Base-by-base conservation (phyloP, 2,888 invertebrate genomes). In the Micoletzkya japonica region DNA sequence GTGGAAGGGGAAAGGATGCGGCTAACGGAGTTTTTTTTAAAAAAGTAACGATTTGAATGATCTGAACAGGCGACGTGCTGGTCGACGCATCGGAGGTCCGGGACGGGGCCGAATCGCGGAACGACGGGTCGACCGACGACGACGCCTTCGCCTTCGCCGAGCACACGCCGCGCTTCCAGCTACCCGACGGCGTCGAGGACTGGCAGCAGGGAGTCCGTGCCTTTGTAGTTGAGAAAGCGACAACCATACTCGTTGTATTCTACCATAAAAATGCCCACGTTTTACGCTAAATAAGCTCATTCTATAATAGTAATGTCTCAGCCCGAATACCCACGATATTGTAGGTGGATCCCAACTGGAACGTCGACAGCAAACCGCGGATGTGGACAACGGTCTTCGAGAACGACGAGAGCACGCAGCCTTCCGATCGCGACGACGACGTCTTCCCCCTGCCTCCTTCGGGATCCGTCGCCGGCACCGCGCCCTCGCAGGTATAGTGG, bases 371-470 rank as follows among this genome's bases (percentile, higher is more conserved):
- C 26, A 60, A 60, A 30, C 77, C 76, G 17, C 76, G 77, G 26
- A 83, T 84, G 82, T 84, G 84, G 84, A 82, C 82, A 20, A 84
- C 84, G 20, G 84, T 82, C 28, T 84, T 84, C 70, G 83, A 82
- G 26, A 73, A 72, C n/a, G 82, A 84, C 37, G 77, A 77, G 59
- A 76, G 78, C 6, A 76, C 76, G 66, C 59, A 70, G 37, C 72
- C 71, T 14, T 63, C 71, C 50, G 73, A 73, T 28, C 70, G 71
- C 68, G 69, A 70, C 1, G 72, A 75, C 39, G 77, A 77, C n/a
- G 73, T 75, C n/a, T 74, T 77, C 67, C 74, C 74, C 26, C 71
- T 66, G 17, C 74, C 76, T 36, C 61, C 74, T 14, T 30, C 39
- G 2, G 67, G 67, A 56, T 39, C 39, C 30, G 57, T 67, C 4